phyloP scores from a whole-genome alignment of 2,888 invertebrate species.

The Lycaena phlaeas region DNA sequence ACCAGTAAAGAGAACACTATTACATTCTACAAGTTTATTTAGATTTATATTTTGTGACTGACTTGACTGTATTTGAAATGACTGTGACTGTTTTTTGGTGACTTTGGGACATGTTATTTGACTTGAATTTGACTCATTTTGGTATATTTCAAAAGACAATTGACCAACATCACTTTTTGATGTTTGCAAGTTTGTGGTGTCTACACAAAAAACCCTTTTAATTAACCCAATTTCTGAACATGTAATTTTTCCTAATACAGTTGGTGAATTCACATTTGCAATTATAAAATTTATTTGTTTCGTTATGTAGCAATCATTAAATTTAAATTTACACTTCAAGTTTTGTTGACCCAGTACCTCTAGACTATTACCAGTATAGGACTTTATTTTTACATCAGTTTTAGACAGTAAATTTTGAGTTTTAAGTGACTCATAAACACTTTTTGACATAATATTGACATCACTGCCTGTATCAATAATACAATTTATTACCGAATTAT shows the following conservation, averaged over 20 bases:
- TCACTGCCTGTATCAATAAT: conserved; percentile 17
- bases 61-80: conserved; percentile 4
- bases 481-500: conserved; percentile 16
- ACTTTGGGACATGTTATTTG: too few relatives aligned
- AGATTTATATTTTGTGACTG: conserved; percentile 10
- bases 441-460: conserved; percentile 19
- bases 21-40: conserved; percentile 15
- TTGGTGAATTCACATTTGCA: conserved; percentile 18
- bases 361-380: conserved; percentile 9
- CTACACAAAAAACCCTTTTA: conserved; percentile 15
- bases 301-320: conserved; percentile 7
- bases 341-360: conserved; percentile 12
- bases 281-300: conserved; percentile 12
- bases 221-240: conserved; percentile 17
- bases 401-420: conserved; percentile 12
- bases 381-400: conserved; percentile 10
- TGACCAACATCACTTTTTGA: too few relatives aligned
- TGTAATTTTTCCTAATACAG: conserved; percentile 15
- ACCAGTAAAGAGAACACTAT: conserved; percentile 16
- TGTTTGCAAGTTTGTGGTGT: not conserved
- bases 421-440: conserved; percentile 16
- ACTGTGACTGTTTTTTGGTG: conserved; percentile 16
- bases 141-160: too few relatives aligned
- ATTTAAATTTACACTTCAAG: conserved; percentile 9
- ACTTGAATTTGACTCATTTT: too few relatives aligned